A percentile compares a stretch with the other conserved stretches of the same genome.
These are phyloP conservation scores for Epinotia ramella DNA, from an alignment of 2,888 invertebrate genomes.

Conservation along the genomic window DNA sequence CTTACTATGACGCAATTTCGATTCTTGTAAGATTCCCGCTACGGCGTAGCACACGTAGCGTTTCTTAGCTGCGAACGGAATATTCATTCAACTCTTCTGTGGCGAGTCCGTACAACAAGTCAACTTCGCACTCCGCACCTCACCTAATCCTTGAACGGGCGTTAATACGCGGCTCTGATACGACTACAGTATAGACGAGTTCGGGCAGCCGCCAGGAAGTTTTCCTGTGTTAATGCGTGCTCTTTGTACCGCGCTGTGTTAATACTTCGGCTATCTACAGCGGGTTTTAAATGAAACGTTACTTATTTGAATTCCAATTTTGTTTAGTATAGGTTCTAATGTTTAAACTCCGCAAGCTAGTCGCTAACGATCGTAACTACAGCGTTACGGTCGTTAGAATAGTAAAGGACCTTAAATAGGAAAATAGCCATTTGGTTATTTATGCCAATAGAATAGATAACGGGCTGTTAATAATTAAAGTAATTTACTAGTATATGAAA, in stretches of 20 bases:
- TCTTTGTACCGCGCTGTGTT: conserved; percentile 1
- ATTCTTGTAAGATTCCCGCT: too few relatives aligned
- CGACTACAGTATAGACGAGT: conserved; percentile 80
- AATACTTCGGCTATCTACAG: not conserved
- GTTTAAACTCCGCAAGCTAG: not conserved
- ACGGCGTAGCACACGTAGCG: too few relatives aligned
- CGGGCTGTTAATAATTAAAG: too few relatives aligned
- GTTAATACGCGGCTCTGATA: conserved; percentile 73
- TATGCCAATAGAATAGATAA: too few relatives aligned
- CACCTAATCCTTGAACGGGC: conserved; percentile 78
- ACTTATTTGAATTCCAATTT: not conserved
- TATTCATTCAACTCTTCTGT: not conserved
- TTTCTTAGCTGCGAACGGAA: too few relatives aligned
- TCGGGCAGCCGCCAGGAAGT: conserved; percentile 80
- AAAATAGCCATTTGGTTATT: too few relatives aligned
- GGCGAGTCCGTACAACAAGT: conserved; percentile 64
- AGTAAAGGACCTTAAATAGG: too few relatives aligned
- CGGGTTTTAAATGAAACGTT: not conserved
- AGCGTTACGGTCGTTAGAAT: too few relatives aligned
- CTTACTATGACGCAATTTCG: too few relatives aligned
- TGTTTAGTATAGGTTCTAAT: not conserved
- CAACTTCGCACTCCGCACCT: conserved; percentile 69
- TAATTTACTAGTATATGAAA: too few relatives aligned
- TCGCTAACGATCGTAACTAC: not conserved
- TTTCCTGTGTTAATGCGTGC: conserved; percentile 79